Base-by-base conservation (phyloP, 2,797 vertebrate species). In the Diplodus puntazzo region DNA sequence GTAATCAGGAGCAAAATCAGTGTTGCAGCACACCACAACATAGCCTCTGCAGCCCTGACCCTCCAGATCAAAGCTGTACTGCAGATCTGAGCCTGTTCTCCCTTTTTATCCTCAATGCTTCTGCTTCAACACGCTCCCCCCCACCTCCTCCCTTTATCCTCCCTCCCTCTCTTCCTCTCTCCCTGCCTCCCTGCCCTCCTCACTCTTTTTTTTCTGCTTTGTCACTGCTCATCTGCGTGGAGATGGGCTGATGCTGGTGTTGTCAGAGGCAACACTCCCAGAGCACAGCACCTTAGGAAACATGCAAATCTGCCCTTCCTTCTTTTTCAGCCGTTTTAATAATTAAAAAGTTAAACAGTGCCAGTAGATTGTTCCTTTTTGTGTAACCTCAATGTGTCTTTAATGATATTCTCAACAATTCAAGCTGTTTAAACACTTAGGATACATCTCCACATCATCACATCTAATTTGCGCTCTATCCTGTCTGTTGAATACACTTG, bases 141-240 rank as follows among this genome's bases (percentile, higher is more conserved):
- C 25, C 16, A 4, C 68, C 79, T 57, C 62, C 63, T n/a, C 62
- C 82, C 42, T 65, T 43, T 49, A 58, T 64, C 57, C 58, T 34
- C 42, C 46, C 39, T 48, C 18, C 49, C 53, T 34, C 30, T 8
- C 30, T 34, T 9, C 34, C 34, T 34, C 3, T 2, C n/a, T 69
- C 39, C 54, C 27, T 64, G 42, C 30, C 62, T 68, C 65, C 70
- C 27, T 81, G 48, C 53, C 62, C 42, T 67, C 61, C 57, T 55
- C 23, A 16, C 42, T 66, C n/a, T 21, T 55, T 83, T 39, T 86
- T 91, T 94, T 93, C 72, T 95, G 94, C 94, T 92, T 93, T 93
- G 92, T 95, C 94, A 95, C 89, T 87, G 84, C 82, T 89, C 75
- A 78, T 93, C 84, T 89, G 39, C 85, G 88, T 89, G 63, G 86